Evolutionary conservation across 2,113 vertebrate species (phyloP).

Genomic region (Equus przewalskii): DNA sequence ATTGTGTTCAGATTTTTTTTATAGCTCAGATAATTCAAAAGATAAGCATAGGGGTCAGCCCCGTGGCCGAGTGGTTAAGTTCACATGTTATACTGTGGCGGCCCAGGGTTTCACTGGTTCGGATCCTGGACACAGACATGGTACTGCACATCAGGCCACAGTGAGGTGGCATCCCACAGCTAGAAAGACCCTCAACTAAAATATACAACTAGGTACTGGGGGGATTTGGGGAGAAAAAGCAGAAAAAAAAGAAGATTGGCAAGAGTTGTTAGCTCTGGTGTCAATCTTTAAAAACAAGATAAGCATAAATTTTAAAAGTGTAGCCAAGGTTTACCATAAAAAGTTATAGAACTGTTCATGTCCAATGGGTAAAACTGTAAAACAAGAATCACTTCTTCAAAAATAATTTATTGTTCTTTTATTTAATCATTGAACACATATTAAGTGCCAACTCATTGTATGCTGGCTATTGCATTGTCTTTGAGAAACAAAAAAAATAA

Average conservation of each 20-base stretch:
- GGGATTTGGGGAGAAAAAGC: no score
- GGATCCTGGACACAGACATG: no score
- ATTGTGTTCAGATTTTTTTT: conserved; percentile 42
- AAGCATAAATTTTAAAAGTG: conserved; percentile 75
- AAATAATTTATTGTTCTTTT: background rate
- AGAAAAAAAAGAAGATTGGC: no score
- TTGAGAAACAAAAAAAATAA: background rate
- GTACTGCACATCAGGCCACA: no score
- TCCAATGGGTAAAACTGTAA: background rate
- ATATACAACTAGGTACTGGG: no score
- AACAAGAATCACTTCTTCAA: conserved; percentile 22
- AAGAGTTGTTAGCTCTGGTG: no score
- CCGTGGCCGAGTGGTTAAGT: no score
- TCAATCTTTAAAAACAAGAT: background rate
- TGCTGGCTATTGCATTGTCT: background rate
- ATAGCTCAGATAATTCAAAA: conserved; percentile 71
- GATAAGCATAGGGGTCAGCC: background rate
- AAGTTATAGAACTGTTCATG: conserved; percentile 21
- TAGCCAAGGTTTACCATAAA: conserved; percentile 55
- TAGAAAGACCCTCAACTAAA: no score
- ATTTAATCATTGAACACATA: background rate
- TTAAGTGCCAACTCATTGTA: background rate
- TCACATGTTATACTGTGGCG: no score
- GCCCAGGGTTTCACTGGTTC: no score
- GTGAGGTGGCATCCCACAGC: no score